A percentile compares a stretch with the other conserved stretches of the same genome.
These are phyloP conservation scores for Montifringilla adamsi DNA, from an alignment of 2,113 vertebrate genomes.

Conservation along the genomic window DNA sequence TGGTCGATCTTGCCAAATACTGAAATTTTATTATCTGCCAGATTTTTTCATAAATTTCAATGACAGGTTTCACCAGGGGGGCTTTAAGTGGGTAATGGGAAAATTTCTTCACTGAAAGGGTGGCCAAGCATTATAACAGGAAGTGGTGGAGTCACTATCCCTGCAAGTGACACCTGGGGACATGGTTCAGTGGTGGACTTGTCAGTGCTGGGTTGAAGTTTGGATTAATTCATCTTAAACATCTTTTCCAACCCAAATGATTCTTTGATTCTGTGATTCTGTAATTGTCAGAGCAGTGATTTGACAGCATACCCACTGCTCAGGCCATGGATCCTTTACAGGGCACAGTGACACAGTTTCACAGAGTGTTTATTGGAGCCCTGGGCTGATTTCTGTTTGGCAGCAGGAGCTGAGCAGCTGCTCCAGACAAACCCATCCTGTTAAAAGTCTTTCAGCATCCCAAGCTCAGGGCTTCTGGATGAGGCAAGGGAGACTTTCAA, in stretches of 20 bases:
- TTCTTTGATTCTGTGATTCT: neutral
- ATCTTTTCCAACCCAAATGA: neutral
- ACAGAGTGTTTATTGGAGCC: neutral
- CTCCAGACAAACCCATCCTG: neutral
- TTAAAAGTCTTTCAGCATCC: neutral
- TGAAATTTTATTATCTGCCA: neutral
- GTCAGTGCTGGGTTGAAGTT: neutral
- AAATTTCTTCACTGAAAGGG: neutral
- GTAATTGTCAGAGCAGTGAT: neutral
- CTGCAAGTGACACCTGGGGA: neutral
- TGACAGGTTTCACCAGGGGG: neutral
- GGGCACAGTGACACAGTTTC: neutral
- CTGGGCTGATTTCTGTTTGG: neutral
- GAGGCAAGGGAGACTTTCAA: neutral
- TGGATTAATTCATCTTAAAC: neutral
- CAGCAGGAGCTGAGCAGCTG: neutral
- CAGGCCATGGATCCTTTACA: neutral
- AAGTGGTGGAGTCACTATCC: neutral
- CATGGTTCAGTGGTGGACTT: neutral
- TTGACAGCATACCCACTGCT: neutral
- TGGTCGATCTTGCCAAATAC: neutral
- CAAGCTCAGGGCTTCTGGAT: neutral
- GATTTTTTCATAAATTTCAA: neutral
- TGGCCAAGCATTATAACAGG: neutral
- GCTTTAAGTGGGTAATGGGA: neutral